These are phyloP conservation scores for Ctenopoma multispine DNA, from an alignment of 2,797 vertebrate species.

Conservation along the genomic window DNA sequence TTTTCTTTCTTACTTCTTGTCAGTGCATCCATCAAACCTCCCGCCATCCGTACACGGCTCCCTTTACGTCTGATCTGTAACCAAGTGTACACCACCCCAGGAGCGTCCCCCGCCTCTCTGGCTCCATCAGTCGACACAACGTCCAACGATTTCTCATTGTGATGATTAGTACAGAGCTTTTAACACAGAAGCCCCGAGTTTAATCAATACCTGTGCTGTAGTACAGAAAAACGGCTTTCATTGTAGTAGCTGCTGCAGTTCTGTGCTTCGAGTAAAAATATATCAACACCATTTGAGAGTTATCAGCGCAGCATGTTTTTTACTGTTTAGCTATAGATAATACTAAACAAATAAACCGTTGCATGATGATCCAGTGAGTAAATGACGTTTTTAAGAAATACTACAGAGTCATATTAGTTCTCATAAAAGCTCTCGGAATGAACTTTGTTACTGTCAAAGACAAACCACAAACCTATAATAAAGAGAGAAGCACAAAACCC, in stretches of 20 bases:
- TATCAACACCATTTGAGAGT: background rate
- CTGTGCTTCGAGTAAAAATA: background rate
- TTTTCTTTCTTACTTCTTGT: conserved; percentile 27
- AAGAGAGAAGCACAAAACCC: background rate
- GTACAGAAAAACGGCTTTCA: background rate
- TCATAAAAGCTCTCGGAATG: no score
- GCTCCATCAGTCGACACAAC: conserved; percentile 36
- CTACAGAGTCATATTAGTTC: background rate
- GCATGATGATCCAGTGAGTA: no score
- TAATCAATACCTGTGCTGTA: conserved; percentile 39
- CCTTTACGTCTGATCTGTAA: conserved; percentile 19
- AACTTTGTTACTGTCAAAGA: background rate
- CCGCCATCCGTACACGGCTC: background rate
- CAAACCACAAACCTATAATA: background rate
- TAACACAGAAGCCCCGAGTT: conserved; percentile 42
- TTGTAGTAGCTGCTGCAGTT: background rate
- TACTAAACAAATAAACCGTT: no score
- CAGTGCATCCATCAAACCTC: conserved; percentile 32
- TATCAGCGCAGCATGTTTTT: no score
- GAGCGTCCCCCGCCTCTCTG: background rate
- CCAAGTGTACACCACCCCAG: conserved; percentile 8
- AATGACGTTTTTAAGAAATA: background rate
- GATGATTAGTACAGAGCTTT: conserved; percentile 38
- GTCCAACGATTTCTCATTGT: conserved; percentile 62
- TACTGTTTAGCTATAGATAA: no score